Conservation (phyloP, 2,888 invertebrate genomes). For the Byasa hedistus region DNA sequence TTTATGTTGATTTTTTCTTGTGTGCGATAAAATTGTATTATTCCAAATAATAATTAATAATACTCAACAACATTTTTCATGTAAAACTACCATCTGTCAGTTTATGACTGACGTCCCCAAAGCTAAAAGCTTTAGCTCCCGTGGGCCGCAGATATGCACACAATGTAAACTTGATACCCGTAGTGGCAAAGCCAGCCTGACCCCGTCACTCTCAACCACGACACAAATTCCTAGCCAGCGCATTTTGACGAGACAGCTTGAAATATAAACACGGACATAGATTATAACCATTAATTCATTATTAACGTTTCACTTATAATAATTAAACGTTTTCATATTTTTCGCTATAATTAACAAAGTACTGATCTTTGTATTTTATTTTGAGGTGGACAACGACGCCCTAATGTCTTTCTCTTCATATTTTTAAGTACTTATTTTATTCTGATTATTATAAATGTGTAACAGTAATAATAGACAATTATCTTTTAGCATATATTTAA, state of each 20-base stretch:
- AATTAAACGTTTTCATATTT: too few species aligned
- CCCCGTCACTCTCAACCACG: constrained; percentile 6
- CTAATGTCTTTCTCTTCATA: too few species aligned
- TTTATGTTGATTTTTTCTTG: too few species aligned
- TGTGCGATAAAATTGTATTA: too few species aligned
- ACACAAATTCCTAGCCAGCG: constrained; percentile 9
- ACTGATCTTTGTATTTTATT: too few species aligned
- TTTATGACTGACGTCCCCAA: constrained; percentile 8
- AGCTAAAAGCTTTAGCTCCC: constrained; percentile 19
- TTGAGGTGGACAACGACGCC: too few species aligned
- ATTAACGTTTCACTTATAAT: not conserved
- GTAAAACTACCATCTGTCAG: constrained; percentile 8
- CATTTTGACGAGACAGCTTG: constrained; percentile 4
- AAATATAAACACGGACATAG: not conserved
- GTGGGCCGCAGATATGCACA: constrained; percentile 12
- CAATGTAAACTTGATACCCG: constrained; percentile 12
- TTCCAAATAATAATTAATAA: not conserved
- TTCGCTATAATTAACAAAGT: too few species aligned
- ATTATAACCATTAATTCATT: not conserved
- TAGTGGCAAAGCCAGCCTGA: constrained; percentile 12
- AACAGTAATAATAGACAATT: too few species aligned
- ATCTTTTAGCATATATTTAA: too few species aligned
- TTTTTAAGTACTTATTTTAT: too few species aligned
- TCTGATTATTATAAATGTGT: too few species aligned
- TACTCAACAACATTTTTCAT: not conserved